Base-by-base conservation (phyloP, 2,888 invertebrate genomes). In the Drosophila picticornis region DNA sequence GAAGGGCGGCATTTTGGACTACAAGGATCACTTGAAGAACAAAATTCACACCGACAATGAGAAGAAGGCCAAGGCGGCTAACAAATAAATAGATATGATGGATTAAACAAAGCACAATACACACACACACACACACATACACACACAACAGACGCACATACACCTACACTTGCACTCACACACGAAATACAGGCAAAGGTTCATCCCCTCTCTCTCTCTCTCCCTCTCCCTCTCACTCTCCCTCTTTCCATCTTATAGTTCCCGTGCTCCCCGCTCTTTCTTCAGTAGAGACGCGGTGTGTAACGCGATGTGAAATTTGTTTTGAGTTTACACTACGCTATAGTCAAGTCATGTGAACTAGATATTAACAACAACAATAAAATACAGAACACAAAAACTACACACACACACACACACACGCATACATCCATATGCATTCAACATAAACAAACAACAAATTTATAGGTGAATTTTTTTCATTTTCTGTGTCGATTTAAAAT, bases 1-100 rank as follows among this genome's bases (percentile, higher is more conserved):
- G 99, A 96, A 97, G 83, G 99, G 99, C 22, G 97, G 97, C 91
- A 99, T 99, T 94, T 95, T 98, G 90, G 96, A 96, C 74, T 99
- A 99, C 95, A 99, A 99, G 94, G 97, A 98, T 91, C 97, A 97
- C 92, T 95, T 99, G 80, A 97, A 98, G 92, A 95, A 95, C 69
- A 97, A 97, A 93, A 97, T 99, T 88, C 93, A 96, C 55, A 97
- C 97, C 66, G 93, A 93, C 36, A 91, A 91, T 68, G 91, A 91
- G 40, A 88, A 77, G 75, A 92, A 91, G 75, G 85, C 85, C 67
- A 90, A 88, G 72, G 82, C 84, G 82, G 90, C 63, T 29, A 83
- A 83, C 63, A 31, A 83, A 85, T 74, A 88, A 77, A 71, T 66
- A 76, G 64, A 59, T 74, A 58, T 57, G 43, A 53, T 19, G 48